These are phyloP conservation scores for Toxonevra muliebris DNA, from an alignment of 2,888 invertebrate species.

Conservation along the genomic window DNA sequence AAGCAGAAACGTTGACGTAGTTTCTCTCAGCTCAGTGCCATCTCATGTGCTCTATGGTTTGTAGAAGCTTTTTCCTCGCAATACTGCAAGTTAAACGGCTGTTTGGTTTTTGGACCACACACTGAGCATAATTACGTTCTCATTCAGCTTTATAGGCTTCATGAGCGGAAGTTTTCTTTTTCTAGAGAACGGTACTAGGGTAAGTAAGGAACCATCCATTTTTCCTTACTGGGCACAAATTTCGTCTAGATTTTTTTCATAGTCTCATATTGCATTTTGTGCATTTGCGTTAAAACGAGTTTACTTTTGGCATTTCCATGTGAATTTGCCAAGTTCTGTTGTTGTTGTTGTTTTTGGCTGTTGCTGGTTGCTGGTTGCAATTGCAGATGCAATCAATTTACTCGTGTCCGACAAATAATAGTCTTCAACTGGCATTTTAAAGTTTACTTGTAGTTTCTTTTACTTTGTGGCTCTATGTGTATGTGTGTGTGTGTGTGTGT, in stretches of 20 bases:
- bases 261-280: not conserved
- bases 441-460: not conserved
- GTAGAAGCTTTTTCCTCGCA: too few relatives aligned
- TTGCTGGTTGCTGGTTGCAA: constrained; percentile 35
- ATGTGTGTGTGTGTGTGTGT: constrained; percentile 6
- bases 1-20: too few relatives aligned
- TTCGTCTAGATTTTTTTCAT: not conserved
- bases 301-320: constrained; percentile 36
- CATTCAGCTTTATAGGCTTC: too few relatives aligned
- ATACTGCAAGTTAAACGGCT: too few relatives aligned
- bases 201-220: too few relatives aligned
- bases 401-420: constrained; percentile 63
- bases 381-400: constrained; percentile 60
- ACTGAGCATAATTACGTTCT: too few relatives aligned
- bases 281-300: constrained; percentile 38
- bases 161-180: too few relatives aligned
- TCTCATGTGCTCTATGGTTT: too few relatives aligned
- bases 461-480: not conserved
- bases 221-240: too few relatives aligned
- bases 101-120: too few relatives aligned
- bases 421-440: constrained; percentile 55
- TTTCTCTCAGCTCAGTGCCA: too few relatives aligned
- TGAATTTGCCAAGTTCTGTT: constrained; percentile 34
- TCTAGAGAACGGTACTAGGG: too few relatives aligned
- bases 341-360: constrained; percentile 10